These are phyloP conservation scores for Microtus oregoni DNA, from an alignment of 2,113 vertebrate species.

Conservation along the genomic window DNA sequence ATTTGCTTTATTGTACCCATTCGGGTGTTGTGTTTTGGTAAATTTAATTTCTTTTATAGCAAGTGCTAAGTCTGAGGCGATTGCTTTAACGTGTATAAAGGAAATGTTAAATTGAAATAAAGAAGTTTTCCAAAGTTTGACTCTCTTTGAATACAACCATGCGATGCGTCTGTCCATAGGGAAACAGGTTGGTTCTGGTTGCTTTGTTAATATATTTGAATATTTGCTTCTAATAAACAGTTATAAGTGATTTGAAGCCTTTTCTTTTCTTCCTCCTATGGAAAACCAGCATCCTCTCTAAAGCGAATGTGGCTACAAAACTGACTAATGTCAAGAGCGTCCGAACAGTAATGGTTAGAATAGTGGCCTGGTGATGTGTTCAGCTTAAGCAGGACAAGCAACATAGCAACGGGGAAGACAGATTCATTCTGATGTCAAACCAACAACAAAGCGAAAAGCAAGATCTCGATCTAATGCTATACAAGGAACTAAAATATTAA, in stretches of 20 bases:
- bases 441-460: background rate
- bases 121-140: constrained; percentile 52
- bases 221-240: constrained; percentile 37
- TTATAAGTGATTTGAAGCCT: background rate
- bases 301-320: constrained; percentile 4
- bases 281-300: background rate
- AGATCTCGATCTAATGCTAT: constrained; percentile 15
- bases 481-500: constrained; percentile 36
- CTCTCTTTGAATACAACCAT: constrained; percentile 24
- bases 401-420: background rate
- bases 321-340: background rate
- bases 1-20: constrained; percentile 25
- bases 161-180: background rate
- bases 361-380: background rate
- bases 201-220: constrained; percentile 2
- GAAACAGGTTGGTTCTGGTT: background rate
- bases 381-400: background rate
- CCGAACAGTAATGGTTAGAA: constrained; percentile 11
- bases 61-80: constrained; percentile 77
- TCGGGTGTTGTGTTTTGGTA: constrained; percentile 35
- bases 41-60: constrained; percentile 71
- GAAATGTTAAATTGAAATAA: constrained; percentile 28
- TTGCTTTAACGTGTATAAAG: constrained; percentile 18
- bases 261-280: constrained; percentile 4
- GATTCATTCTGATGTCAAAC: constrained; percentile 32